A percentile compares a stretch with the other conserved stretches of the same genome.
Evolutionary conservation across 2,113 vertebrate genomes (phyloP).

Genomic region (Cynoglossus semilaevis): DNA sequence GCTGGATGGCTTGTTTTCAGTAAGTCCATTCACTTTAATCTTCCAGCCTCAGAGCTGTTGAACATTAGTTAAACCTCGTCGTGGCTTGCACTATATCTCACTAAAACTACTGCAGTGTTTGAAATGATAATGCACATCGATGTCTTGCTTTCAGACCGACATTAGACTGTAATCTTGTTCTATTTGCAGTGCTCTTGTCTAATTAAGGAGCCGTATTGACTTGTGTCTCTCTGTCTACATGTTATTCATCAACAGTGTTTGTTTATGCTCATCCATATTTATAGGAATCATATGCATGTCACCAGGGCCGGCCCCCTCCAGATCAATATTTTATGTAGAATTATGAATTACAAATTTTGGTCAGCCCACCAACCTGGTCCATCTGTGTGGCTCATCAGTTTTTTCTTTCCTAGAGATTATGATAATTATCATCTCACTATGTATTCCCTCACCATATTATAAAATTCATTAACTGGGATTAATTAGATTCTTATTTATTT

Average conservation of each 20-base stretch:
- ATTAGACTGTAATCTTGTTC: constrained; percentile 57
- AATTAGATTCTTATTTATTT: neutral
- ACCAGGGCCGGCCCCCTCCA: constrained; percentile 7
- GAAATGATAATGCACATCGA: constrained; percentile 31
- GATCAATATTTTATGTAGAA: constrained; percentile 45
- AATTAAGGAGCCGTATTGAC: constrained; percentile 51
- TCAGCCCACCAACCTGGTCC: neutral
- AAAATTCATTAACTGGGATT: constrained; percentile 2
- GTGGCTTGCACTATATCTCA: constrained; percentile 6
- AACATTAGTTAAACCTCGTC: constrained; percentile 18
- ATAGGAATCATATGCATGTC: constrained; percentile 34
- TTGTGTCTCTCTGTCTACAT: constrained; percentile 35
- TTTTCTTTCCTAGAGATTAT: neutral
- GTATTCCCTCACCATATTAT: neutral
- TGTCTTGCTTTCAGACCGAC: constrained; percentile 39
- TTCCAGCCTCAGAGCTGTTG: constrained; percentile 16
- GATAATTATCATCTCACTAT: constrained; percentile 12
- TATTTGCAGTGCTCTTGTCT: constrained; percentile 37
- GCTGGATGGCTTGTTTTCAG: too few relatives aligned
- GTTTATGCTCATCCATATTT: constrained; percentile 57
- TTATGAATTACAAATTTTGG: constrained; percentile 21
- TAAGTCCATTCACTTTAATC: constrained; percentile 7
- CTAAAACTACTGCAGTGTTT: constrained; percentile 1
- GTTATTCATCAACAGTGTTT: constrained; percentile 50
- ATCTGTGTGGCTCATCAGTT: neutral